phyloP scores from a whole-genome alignment of 2,113 vertebrate species.

The Corythoichthys intestinalis region DNA sequence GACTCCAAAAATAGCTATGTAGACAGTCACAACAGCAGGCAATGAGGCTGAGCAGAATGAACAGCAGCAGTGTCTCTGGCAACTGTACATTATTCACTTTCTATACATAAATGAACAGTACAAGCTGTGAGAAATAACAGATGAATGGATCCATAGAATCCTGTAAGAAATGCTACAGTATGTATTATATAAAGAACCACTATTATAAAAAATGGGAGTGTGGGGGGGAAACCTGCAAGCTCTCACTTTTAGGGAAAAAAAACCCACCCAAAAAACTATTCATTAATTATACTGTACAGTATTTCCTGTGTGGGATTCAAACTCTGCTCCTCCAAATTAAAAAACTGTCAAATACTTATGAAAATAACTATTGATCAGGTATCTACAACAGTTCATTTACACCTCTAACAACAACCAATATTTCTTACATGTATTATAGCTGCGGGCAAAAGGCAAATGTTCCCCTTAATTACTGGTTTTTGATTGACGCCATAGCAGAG shows the following conservation, averaged over 20 bases:
- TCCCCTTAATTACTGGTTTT: background rate
- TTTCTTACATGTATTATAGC: background rate
- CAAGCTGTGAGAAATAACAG: no score
- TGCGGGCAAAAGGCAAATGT: background rate
- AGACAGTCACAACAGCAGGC: no score
- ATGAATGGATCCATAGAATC: no score
- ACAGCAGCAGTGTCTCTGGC: background rate
- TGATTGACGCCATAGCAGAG: background rate
- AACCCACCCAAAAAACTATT: no score
- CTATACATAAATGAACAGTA: background rate
- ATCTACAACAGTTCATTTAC: background rate
- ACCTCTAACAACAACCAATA: background rate
- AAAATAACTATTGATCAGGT: background rate
- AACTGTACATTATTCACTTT: background rate
- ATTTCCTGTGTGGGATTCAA: background rate
- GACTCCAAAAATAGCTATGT: background rate
- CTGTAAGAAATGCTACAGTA: no score
- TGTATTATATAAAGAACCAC: no score
- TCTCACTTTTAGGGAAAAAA: no score
- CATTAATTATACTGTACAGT: no score
- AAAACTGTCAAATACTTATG: background rate
- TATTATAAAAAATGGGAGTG: no score
- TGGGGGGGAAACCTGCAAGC: no score
- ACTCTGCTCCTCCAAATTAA: background rate
- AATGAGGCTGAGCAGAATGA: background rate